Conservation (phyloP, 2,797 vertebrate species). For the Gephyroberyx darwinii region DNA sequence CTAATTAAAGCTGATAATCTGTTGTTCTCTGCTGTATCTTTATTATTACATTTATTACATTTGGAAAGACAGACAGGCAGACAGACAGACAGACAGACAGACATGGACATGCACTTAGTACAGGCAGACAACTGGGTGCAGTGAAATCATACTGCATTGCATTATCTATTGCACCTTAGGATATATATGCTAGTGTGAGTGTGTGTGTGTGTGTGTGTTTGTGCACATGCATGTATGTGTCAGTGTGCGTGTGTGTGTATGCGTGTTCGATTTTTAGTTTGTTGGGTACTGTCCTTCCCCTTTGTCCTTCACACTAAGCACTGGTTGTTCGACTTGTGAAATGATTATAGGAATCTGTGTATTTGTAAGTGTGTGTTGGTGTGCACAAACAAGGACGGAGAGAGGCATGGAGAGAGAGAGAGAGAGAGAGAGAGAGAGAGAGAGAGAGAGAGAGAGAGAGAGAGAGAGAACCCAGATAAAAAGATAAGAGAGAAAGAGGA, state of each 20-base stretch:
- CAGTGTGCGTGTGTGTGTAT: conserved; percentile 9
- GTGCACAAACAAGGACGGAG: conserved; percentile 39
- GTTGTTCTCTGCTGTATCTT: too few species aligned
- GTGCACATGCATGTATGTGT: neutral
- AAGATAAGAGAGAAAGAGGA: neutral
- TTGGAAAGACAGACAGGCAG: conserved; percentile 8
- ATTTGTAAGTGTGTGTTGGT: conserved; percentile 27
- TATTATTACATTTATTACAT: too few species aligned
- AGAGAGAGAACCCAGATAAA: conserved; percentile 14
- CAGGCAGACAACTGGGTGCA: neutral
- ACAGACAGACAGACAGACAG: neutral
- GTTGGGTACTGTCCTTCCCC: conserved; percentile 5
- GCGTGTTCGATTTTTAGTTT: neutral
- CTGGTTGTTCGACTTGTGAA: conserved; percentile 45
- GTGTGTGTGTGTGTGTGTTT: neutral
- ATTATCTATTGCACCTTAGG: neutral
- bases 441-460: conserved; percentile 18
- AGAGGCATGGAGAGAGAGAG: conserved; percentile 15
- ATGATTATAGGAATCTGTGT: conserved; percentile 55
- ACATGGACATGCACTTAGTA: neutral
- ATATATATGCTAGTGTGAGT: neutral
- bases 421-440: neutral
- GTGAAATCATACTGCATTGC: neutral
- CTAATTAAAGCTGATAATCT: too few species aligned
- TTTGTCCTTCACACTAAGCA: conserved; percentile 49